Evolutionary conservation across 2,888 invertebrate species (phyloP).

Genomic region (Schizaphis graminum): DNA sequence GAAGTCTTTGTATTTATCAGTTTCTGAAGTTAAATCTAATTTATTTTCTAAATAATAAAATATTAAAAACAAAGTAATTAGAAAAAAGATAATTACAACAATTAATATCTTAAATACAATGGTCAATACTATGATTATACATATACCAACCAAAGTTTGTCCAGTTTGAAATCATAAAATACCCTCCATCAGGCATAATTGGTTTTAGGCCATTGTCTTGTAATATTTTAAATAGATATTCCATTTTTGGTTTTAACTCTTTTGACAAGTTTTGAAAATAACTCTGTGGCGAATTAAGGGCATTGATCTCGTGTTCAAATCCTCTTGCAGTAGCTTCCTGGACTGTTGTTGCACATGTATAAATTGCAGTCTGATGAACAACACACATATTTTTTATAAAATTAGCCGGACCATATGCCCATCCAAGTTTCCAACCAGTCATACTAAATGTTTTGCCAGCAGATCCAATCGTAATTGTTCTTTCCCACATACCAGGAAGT

Average conservation of each 20-base stretch:
- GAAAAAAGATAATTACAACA: not conserved
- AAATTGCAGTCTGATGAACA: constrained; percentile 95
- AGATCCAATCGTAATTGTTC: constrained; percentile 96
- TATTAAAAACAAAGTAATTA: not conserved
- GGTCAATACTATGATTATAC: not conserved
- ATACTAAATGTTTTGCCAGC: constrained; percentile 98
- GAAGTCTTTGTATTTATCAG: constrained; percentile 85
- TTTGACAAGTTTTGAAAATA: constrained; percentile 84
- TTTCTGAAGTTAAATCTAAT: constrained; percentile 79
- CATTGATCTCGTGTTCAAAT: constrained; percentile 86
- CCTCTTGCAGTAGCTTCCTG: constrained; percentile 92
- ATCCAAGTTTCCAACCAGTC: constrained; percentile 97
- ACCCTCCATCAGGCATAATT: constrained; percentile 95
- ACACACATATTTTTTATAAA: constrained; percentile 86
- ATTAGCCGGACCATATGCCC: constrained; percentile 91
- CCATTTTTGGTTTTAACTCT: constrained; percentile 84
- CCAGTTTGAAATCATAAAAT: constrained; percentile 95
- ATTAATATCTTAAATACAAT: not conserved
- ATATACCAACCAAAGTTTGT: constrained; percentile 67
- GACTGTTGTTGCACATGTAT: constrained; percentile 90
- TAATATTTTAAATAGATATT: constrained; percentile 83
- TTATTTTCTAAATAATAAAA: constrained; percentile 71
- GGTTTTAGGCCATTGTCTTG: constrained; percentile 88
- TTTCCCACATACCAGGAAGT: constrained; percentile 96
- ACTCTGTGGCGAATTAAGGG: constrained; percentile 81